Percentiles rank a stretch among this genome's conserved stretches.
Conservation (phyloP, 2,113 vertebrate species). For the Tiliqua scincoides region DNA sequence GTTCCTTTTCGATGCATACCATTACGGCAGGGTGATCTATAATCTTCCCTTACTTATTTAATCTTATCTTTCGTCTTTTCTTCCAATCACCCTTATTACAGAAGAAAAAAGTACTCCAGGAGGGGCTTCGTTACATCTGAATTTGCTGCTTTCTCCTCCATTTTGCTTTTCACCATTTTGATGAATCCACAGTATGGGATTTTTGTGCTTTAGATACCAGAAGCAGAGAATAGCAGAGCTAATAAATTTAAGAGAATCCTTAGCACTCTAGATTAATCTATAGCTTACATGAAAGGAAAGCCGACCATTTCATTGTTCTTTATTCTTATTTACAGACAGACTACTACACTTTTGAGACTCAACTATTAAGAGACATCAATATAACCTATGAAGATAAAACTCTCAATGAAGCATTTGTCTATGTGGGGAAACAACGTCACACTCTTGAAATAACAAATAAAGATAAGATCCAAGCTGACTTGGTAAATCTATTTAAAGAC, state of each 20-base stretch:
- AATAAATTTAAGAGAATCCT: background rate
- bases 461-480: fast-evolving
- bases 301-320: background rate
- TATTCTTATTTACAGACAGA: constrained; percentile 71
- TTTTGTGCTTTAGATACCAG: background rate
- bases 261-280: background rate
- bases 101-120: too few relatives aligned
- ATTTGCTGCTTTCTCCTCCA: too few relatives aligned
- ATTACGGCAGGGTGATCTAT: too few relatives aligned
- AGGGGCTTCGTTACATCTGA: too few relatives aligned
- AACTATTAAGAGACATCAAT: fast-evolving
- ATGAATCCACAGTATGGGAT: background rate
- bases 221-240: background rate
- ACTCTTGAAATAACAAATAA: constrained; percentile 73
- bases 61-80: too few relatives aligned
- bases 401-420: fast-evolving
- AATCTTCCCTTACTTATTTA: too few relatives aligned
- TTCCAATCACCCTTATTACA: too few relatives aligned
- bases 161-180: background rate
- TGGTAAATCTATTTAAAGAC: constrained; percentile 67
- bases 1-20: too few relatives aligned
- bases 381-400: fast-evolving
- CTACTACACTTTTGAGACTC: constrained; percentile 51
- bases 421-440: constrained; percentile 49
- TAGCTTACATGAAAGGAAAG: constrained; percentile 3